These are phyloP conservation scores for Trachelus stipa DNA, from an alignment of 2,888 invertebrate genomes.

Conservation along the genomic window DNA sequence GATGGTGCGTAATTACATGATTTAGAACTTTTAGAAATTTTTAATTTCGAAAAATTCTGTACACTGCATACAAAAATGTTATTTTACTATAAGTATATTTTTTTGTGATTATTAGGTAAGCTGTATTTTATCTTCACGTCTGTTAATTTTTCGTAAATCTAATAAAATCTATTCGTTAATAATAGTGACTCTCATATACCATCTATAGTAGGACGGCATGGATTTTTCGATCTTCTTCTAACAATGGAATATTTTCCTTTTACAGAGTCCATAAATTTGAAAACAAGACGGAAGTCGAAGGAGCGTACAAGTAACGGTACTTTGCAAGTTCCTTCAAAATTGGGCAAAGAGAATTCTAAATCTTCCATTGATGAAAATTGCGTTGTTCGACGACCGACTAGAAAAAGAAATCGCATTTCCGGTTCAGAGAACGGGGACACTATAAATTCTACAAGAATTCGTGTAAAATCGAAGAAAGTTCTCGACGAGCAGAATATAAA, in stretches of 20 bases:
- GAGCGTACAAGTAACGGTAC: neutral
- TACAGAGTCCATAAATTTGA: slow-evolving; percentile 13
- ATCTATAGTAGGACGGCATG: neutral
- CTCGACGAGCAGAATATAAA: slow-evolving; percentile 12
- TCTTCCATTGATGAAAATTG: slow-evolving; percentile 5
- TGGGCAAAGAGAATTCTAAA: slow-evolving; percentile 29
- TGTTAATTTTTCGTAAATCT: neutral
- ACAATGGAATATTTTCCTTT: neutral
- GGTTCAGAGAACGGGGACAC: neutral
- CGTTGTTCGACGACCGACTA: slow-evolving; percentile 26
- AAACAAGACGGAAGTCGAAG: slow-evolving; percentile 10
- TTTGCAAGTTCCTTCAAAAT: neutral
- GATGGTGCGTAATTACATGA: slow-evolving; percentile 1
- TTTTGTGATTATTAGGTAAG: neutral
- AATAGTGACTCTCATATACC: neutral
- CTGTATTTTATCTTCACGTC: neutral
- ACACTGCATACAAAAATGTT: neutral
- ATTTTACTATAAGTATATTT: neutral
- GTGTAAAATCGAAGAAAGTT: neutral
- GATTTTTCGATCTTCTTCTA: slow-evolving; percentile 11
- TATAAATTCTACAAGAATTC: neutral
- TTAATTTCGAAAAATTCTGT: neutral
- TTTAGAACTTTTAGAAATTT: neutral
- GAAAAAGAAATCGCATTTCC: slow-evolving; percentile 34
- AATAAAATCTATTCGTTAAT: neutral